Evolutionary conservation across 2,113 vertebrate species (phyloP), one percentile per base, ranked within the genome.

Genomic region (Pantherophis guttatus): DNA sequence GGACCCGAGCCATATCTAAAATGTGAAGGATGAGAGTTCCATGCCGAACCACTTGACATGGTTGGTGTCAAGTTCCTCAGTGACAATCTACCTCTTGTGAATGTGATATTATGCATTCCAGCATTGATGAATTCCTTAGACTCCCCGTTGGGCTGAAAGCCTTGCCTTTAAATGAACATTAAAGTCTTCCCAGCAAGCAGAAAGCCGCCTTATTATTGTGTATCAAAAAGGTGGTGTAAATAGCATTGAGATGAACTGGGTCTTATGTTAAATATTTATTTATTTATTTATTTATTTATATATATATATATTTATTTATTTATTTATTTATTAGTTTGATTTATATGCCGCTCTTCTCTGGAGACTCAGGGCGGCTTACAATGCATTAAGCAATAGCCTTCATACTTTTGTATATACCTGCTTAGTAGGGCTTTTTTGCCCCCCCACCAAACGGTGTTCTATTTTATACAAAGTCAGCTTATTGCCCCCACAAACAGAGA

Each of bases 21-120:
- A 15, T 54, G 55, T 33, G 39, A 59, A 94, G 85, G 55, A 94
- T 70, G 86, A 86, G 55, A 65, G 57, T 89, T 95, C 93, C 90
- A 93, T 50, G 94, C 65, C 94, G 92, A 81, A 94, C 24, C 95
- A 57, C 29, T 44, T 44, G 39, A 44, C 65, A 93, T 10, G 44
- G 29, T 70, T 95, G 94, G 81, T 91, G 70, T 91, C 93, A 93
- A 93, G 88, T 87, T 88, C 55, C 93, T 96, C 62, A 94, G 85
- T 59, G 21, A 21, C 26, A 88, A 91, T 75, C 7, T 13, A 3
- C 86, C 91, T 57, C 86, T 90, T 23, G n/a, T 21, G 8, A 1
- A 21, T 57, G 5, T 39, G 90, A 62, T 92, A 1, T 11, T 44
- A 23, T 70, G 2, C 0, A 0, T 58, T 86, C 21, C 33, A 52